A percentile compares a stretch with the other conserved stretches of the same genome.
These are phyloP conservation scores for Halichoeres trimaculatus DNA, from an alignment of 2,113 vertebrate genomes.

Conservation along the genomic window DNA sequence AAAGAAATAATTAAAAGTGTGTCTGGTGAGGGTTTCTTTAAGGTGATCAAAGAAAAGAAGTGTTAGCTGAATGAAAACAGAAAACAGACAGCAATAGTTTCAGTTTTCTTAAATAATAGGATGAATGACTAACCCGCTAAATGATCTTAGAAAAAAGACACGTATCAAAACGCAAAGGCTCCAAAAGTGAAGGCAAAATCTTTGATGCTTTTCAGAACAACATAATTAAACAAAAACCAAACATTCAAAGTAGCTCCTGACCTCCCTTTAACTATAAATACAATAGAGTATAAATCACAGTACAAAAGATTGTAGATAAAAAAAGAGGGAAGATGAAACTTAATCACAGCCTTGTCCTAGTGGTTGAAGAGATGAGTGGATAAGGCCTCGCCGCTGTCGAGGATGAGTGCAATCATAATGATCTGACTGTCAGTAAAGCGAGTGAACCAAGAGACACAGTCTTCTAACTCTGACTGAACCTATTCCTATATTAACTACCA, in stretches of 20 bases:
- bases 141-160: slow-evolving; percentile 42
- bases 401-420: not conserved
- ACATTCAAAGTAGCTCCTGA: slow-evolving; percentile 51
- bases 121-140: not conserved
- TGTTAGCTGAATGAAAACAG: not conserved
- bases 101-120: not conserved
- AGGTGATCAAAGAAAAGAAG: slow-evolving; percentile 5
- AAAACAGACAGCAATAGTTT: not conserved
- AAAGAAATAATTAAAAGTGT: not conserved
- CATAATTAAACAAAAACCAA: slow-evolving; percentile 51
- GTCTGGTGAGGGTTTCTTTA: not conserved
- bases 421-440: not conserved
- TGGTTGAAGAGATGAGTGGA: slow-evolving; percentile 15
- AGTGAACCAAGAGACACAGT: not conserved
- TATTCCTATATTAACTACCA: not conserved
- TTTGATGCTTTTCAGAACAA: slow-evolving; percentile 16
- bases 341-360: slow-evolving; percentile 47
- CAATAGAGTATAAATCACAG: slow-evolving; percentile 64
- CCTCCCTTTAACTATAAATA: slow-evolving; percentile 41
- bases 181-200: slow-evolving; percentile 58
- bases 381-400: slow-evolving; percentile 51
- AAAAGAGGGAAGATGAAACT: slow-evolving; percentile 25
- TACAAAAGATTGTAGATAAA: slow-evolving; percentile 66
- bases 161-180: slow-evolving; percentile 59
- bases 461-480: not conserved